These are phyloP conservation scores for Botia almorhae DNA, from an alignment of 2,797 vertebrate species.

Conservation along the genomic window DNA sequence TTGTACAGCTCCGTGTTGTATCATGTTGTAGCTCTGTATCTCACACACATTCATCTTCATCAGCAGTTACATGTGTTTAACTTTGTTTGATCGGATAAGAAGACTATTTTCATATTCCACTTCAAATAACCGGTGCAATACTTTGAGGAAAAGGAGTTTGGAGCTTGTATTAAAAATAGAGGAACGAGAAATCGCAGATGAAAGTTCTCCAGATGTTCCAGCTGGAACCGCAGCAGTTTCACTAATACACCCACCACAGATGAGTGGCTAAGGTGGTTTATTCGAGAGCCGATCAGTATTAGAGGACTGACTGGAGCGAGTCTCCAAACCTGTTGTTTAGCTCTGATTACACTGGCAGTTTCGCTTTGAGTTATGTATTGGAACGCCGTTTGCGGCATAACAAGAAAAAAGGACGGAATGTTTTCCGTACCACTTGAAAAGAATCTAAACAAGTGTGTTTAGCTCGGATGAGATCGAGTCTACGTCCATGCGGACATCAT, in stretches of 20 bases:
- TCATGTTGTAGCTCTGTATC: neutral
- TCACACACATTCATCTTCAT: neutral
- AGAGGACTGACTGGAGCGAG: slow-evolving; percentile 36
- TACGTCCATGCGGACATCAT: slow-evolving; percentile 9
- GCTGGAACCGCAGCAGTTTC: slow-evolving; percentile 35
- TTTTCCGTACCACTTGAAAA: slow-evolving; percentile 42
- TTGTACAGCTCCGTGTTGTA: neutral
- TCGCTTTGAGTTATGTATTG: slow-evolving; percentile 16
- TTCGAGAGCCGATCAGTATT: slow-evolving; percentile 33
- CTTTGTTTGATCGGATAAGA: neutral
- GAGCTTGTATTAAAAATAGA: slow-evolving; percentile 43
- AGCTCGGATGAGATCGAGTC: slow-evolving; percentile 8
- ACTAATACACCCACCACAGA: slow-evolving; percentile 19
- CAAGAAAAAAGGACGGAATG: slow-evolving; percentile 9
- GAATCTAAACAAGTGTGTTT: slow-evolving; percentile 26
- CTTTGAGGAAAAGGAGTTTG: neutral
- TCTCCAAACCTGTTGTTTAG: slow-evolving; percentile 35
- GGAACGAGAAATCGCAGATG: slow-evolving; percentile 33
- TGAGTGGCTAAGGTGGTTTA: slow-evolving; percentile 38
- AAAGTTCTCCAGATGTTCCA: slow-evolving; percentile 44
- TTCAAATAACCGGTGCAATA: slow-evolving; percentile 14
- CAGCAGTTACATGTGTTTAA: neutral
- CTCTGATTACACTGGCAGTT: slow-evolving; percentile 32
- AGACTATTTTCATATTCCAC: neutral
- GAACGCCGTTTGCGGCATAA: neutral